Percentiles rank a stretch among this genome's conserved stretches.
Conservation (phyloP, 2,888 invertebrate species). For the Dugesia japonica region DNA sequence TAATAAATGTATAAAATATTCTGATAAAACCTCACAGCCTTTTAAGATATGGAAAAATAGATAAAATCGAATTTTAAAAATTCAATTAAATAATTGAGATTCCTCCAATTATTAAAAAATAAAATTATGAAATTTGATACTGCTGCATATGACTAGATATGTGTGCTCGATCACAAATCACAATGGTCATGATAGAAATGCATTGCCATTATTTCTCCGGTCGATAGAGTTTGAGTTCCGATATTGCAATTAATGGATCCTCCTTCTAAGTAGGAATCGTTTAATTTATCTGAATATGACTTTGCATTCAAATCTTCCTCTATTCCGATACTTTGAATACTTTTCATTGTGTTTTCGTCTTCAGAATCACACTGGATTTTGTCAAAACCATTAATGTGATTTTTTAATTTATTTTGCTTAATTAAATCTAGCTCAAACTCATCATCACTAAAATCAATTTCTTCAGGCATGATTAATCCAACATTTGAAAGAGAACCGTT, state of each 20-base stretch:
- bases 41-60: background rate
- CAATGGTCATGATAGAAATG: constrained; percentile 44
- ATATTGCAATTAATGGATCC: background rate
- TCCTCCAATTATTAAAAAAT: background rate
- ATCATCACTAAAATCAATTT: constrained; percentile 28
- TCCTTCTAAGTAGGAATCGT: background rate
- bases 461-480: constrained; percentile 25
- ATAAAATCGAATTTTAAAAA: background rate
- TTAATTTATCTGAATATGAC: background rate
- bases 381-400: background rate
- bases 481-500: background rate
- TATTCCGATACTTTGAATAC: background rate
- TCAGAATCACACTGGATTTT: background rate
- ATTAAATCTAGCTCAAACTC: constrained; percentile 25
- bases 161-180: background rate
- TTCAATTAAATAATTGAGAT: background rate
- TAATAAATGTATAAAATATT: constrained; percentile 7
- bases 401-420: background rate
- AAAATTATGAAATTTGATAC: background rate
- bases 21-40: constrained; percentile 10
- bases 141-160: constrained; percentile 13
- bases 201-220: constrained; percentile 46
- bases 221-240: constrained; percentile 43
- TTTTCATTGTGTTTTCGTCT: constrained; percentile 7
- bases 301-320: background rate